These are phyloP conservation scores for Spilosoma lubricipeda DNA, from an alignment of 2,888 invertebrate species.

Conservation along the genomic window DNA sequence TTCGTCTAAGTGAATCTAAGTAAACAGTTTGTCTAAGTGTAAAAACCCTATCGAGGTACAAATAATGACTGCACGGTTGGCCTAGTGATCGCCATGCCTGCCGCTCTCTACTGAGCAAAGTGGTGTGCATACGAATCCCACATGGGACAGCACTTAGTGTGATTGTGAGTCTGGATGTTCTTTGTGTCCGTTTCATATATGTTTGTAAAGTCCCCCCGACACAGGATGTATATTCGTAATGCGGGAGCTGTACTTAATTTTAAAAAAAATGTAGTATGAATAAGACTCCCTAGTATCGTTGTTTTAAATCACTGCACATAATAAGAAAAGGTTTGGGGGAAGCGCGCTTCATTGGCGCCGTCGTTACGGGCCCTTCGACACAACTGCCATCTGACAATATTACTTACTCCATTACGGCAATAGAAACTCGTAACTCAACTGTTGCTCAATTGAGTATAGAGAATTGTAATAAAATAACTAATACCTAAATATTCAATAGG, in stretches of 20 bases:
- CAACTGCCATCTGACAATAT: constrained; percentile 64
- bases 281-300: constrained; percentile 54
- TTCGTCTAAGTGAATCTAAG: no score
- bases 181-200: no score
- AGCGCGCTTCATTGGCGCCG: constrained; percentile 83
- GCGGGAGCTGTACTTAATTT: background rate
- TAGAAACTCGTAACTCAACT: constrained; percentile 5
- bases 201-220: no score
- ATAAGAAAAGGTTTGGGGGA: constrained; percentile 81
- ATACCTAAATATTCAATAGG: background rate
- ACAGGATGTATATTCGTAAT: no score
- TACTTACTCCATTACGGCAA: constrained; percentile 17
- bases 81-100: no score
- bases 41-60: background rate
- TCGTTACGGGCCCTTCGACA: constrained; percentile 69
- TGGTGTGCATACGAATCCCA: no score
- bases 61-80: no score
- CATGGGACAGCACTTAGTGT: no score
- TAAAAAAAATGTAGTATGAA: constrained; percentile 16
- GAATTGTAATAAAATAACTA: background rate
- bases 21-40: background rate
- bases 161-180: no score
- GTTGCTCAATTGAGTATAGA: constrained; percentile 1
- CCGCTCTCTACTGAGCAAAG: no score
- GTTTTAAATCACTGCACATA: constrained; percentile 77